Conservation (phyloP, 1,140 invertebrate genomes). For the Aplysia californica region DNA sequence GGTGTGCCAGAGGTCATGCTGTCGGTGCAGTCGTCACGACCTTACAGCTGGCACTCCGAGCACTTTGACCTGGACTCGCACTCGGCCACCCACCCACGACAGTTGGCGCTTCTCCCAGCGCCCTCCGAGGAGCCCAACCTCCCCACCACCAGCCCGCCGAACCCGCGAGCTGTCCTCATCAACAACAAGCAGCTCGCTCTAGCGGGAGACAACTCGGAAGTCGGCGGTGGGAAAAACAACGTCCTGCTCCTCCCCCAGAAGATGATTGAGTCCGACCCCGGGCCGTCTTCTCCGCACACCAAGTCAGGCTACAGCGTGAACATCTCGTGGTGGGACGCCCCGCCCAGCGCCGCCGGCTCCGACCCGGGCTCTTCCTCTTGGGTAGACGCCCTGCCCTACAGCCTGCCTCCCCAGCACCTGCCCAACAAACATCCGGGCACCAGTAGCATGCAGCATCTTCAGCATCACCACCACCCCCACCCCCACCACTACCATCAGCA, state of each 20-base stretch:
- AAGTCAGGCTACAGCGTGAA: neutral
- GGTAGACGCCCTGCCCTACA: conserved; percentile 43
- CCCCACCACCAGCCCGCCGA: conserved; percentile 14
- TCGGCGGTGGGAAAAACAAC: conserved; percentile 40
- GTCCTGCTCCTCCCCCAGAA: conserved; percentile 42
- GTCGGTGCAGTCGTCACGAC: conserved; percentile 46
- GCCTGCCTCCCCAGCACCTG: conserved; percentile 27
- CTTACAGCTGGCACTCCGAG: conserved; percentile 63
- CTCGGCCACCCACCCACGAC: no score
- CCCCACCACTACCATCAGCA: no score
- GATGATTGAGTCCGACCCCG: conserved; percentile 37
- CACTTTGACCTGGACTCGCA: conserved; percentile 57
- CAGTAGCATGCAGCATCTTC: conserved; percentile 41
- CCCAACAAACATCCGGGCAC: conserved; percentile 33
- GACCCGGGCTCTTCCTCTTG: conserved; percentile 13
- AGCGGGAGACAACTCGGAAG: conserved; percentile 47
- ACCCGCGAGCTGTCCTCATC: conserved; percentile 8
- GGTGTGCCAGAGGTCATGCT: conserved; percentile 40
- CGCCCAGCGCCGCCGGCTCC: neutral
- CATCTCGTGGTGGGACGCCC: conserved; percentile 24
- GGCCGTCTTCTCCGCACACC: conserved; percentile 25
- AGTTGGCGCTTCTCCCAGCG: no score
- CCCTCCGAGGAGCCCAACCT: conserved; percentile 5
- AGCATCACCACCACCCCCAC: no score
- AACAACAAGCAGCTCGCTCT: conserved; percentile 28